phyloP scores from a whole-genome alignment of 1,140 invertebrate genomes.

The Drosophila tropicalis region DNA sequence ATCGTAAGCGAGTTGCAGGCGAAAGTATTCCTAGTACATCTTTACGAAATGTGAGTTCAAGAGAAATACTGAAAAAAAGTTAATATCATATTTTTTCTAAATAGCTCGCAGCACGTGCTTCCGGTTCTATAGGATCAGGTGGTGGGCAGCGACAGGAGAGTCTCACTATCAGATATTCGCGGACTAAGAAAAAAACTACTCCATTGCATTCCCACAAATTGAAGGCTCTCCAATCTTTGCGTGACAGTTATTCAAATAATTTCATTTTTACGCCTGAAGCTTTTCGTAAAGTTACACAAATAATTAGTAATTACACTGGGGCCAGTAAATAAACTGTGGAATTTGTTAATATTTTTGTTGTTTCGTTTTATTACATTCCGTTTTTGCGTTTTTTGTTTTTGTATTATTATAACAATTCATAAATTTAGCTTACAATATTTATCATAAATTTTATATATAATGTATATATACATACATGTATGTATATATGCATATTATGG shows the following conservation, averaged over 20 bases:
- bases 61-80: background rate
- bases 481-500: slow-evolving; percentile 68
- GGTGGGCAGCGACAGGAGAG: background rate
- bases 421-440: slow-evolving; percentile 78
- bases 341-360: slow-evolving; percentile 65
- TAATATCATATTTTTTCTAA: background rate
- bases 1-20: background rate
- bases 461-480: slow-evolving; percentile 20
- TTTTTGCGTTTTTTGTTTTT: slow-evolving; percentile 64
- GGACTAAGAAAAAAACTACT: background rate
- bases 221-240: slow-evolving; percentile 32
- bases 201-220: slow-evolving; percentile 30
- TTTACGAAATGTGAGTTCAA: background rate
- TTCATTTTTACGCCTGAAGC: slow-evolving; percentile 45
- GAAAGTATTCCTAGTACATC: too few species aligned
- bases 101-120: background rate
- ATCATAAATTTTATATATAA: slow-evolving; percentile 24
- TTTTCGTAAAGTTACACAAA: slow-evolving; percentile 21
- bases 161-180: slow-evolving; percentile 21
- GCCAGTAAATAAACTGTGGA: background rate
- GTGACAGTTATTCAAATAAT: slow-evolving; percentile 25
- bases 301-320: slow-evolving; percentile 1
- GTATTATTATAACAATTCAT: slow-evolving; percentile 75
- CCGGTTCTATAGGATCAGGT: background rate
- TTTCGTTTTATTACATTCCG: slow-evolving; percentile 46